Evolutionary conservation across 2,113 vertebrate species (phyloP).

Genomic region (Odocoileus hemionus): DNA sequence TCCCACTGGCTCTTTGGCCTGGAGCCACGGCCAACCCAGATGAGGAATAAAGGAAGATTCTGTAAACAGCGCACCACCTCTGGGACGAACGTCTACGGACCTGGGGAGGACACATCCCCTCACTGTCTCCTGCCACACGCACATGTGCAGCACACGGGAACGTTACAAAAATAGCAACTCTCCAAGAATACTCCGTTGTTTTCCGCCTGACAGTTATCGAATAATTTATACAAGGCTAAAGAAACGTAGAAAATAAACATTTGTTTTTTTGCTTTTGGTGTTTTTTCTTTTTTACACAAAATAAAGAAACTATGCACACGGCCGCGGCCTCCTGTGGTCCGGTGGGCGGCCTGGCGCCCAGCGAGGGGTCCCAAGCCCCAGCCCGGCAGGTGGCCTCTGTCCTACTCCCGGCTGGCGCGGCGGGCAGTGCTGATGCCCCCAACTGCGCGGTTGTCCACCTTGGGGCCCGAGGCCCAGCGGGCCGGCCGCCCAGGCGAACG

Average conservation of each 20-base stretch:
- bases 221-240: slow-evolving; percentile 87
- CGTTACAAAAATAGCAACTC: slow-evolving; percentile 90
- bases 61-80: slow-evolving; percentile 84
- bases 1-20: slow-evolving; percentile 78
- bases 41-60: slow-evolving; percentile 86
- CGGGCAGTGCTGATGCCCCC: slow-evolving; percentile 86
- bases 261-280: slow-evolving; percentile 79
- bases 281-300: slow-evolving; percentile 82
- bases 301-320: slow-evolving; percentile 86
- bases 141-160: slow-evolving; percentile 73
- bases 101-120: slow-evolving; percentile 78
- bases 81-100: slow-evolving; percentile 81
- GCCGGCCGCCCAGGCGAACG: slow-evolving; percentile 83
- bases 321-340: slow-evolving; percentile 63
- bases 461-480: slow-evolving; percentile 85
- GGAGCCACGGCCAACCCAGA: slow-evolving; percentile 80
- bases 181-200: slow-evolving; percentile 78
- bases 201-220: slow-evolving; percentile 77
- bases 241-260: slow-evolving; percentile 84
- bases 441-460: slow-evolving; percentile 92
- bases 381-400: slow-evolving; percentile 51
- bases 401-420: slow-evolving; percentile 85
- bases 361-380: neutral
- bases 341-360: neutral
- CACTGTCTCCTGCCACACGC: slow-evolving; percentile 74